Percentiles rank a stretch among this genome's conserved stretches.
These are phyloP conservation scores for Adelphocoris suturalis DNA, from an alignment of 2,888 invertebrate genomes.

Conservation along the genomic window DNA sequence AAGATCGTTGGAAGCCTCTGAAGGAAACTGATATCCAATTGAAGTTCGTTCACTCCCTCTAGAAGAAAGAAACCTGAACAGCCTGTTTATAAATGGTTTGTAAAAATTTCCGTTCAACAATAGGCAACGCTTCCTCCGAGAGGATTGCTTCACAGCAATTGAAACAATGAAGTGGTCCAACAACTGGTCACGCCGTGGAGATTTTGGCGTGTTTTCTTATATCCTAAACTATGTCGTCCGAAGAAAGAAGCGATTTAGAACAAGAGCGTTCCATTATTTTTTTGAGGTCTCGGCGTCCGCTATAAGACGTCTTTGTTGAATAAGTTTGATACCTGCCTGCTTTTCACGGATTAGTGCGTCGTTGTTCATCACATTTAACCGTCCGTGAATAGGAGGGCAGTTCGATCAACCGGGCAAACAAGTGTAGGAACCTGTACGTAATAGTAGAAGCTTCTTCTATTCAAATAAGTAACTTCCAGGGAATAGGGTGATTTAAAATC, in stretches of 20 bases:
- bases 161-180: constrained; percentile 2
- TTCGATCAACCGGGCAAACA: too few species aligned
- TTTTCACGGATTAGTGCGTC: neutral
- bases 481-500: too few species aligned
- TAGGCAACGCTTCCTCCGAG: neutral
- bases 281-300: neutral
- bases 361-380: neutral
- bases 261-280: neutral
- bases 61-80: too few species aligned
- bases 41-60: too few species aligned
- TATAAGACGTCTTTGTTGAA: neutral
- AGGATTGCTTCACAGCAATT: neutral
- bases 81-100: too few species aligned
- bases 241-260: neutral
- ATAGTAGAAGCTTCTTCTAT: too few species aligned
- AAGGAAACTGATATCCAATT: too few species aligned
- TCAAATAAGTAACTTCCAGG: too few species aligned
- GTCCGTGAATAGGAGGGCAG: neutral
- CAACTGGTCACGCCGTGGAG: neutral
- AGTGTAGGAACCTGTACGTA: too few species aligned
- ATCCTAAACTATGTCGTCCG: neutral
- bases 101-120: neutral
- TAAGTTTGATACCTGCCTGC: neutral
- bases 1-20: too few species aligned
- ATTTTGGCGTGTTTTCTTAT: constrained; percentile 5